Evolutionary conservation across 2,797 vertebrate species (phyloP).

Genomic region (Diceros bicornis): DNA sequence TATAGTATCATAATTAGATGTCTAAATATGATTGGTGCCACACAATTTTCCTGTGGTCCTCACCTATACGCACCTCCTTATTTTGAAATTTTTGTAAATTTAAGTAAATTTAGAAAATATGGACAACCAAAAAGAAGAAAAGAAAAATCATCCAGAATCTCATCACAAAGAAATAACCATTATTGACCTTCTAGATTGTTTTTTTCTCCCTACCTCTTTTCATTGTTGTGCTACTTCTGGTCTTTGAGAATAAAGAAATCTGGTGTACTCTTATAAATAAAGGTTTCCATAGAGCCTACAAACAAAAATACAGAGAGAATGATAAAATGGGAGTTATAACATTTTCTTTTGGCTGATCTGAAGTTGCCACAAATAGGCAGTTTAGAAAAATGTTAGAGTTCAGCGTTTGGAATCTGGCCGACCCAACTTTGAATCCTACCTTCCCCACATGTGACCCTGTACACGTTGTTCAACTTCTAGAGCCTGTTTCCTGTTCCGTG

Average conservation of each 20-base stretch:
- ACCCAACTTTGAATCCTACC: not conserved
- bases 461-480: constrained; percentile 60
- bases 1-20: not conserved
- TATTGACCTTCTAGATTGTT: not conserved
- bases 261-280: constrained; percentile 45
- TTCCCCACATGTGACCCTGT: constrained; percentile 28
- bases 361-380: constrained; percentile 16
- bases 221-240: not conserved
- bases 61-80: not conserved
- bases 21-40: not conserved
- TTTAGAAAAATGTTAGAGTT: not conserved
- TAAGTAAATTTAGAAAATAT: not conserved
- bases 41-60: not conserved
- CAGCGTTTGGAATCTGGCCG: not conserved
- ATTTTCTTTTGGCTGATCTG: constrained; percentile 17
- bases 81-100: not conserved
- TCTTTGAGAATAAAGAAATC: constrained; percentile 43
- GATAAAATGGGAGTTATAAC: not conserved
- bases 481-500: constrained; percentile 69
- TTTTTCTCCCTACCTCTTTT: not conserved
- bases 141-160: not conserved
- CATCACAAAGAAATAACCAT: not conserved
- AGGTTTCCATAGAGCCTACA: constrained; percentile 17
- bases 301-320: not conserved
- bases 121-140: not conserved